Evolutionary conservation across 2,888 invertebrate genomes (phyloP), one percentile per base, ranked within the genome.

Genomic region (Epistrophe grossulariae): DNA sequence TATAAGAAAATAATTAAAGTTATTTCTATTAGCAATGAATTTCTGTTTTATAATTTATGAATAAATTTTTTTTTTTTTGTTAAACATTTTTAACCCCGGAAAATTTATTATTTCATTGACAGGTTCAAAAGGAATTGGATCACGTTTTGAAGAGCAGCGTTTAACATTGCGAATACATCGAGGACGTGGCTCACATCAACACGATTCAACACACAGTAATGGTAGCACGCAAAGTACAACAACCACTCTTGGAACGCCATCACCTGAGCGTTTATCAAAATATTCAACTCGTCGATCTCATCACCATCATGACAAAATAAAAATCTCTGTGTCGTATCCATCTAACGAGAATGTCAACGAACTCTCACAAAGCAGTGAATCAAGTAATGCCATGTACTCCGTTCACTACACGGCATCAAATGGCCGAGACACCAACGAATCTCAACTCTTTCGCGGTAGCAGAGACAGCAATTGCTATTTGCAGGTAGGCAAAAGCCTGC

Each of bases 121-220:
- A 93, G 95, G 95, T 79, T 93, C 94, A n/a, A 94, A 94, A 89
- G 95, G 95, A 55, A 93, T 96, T 71, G 96, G 96, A 38, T 96
- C 94, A 90, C 95, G 97, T 35, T 97, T 97, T 91, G 97, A 97
- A 90, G 97, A 98, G 92, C 97, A 98, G 92, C 95, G 97, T n/a
- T 94, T 98, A 48, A 98, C 98, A 0, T 93, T 99, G 84, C 94
- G 98, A 89, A 98, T 99, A 89, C 98, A 99, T 92, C 94, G 98
- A 0, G 98, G 98, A 0, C 94, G 97, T 1, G 96, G 96, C 0
- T 96, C 96, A 4, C 95, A 95, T 89, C 96, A 95, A 38, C 96
- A 95, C 6, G 96, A 95, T 5, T 92, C 92, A 8, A 95, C 95
- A 13, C 94, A 95, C 57, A 95, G 95, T 70, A 96, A 94, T 76